Conservation (phyloP, 2,797 vertebrate genomes). For the Hypotaenidia philippensis region DNA sequence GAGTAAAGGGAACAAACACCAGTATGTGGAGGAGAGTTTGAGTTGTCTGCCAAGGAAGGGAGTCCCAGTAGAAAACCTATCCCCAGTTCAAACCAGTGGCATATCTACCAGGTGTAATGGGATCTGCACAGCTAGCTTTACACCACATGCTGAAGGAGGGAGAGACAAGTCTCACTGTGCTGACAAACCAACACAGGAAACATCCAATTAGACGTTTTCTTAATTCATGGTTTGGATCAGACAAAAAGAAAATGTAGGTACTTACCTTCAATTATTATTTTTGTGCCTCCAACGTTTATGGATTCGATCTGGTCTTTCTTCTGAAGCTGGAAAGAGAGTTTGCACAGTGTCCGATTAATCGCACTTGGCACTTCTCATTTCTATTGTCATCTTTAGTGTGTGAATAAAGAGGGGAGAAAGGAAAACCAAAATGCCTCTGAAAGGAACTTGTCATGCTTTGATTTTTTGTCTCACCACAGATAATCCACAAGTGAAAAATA, state of each 20-base stretch:
- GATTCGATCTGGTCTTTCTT: slow-evolving; percentile 90
- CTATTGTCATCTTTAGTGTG: neutral
- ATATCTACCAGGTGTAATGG: neutral
- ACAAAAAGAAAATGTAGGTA: neutral
- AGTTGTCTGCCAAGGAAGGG: neutral
- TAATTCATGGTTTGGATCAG: neutral
- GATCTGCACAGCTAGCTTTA: neutral
- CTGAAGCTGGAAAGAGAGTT: slow-evolving; percentile 83
- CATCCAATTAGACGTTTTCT: neutral
- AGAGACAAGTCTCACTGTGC: neutral
- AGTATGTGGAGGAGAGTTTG: neutral
- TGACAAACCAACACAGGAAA: neutral
- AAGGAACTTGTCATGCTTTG: neutral
- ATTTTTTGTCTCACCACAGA: neutral
- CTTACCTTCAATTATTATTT: slow-evolving; percentile 90
- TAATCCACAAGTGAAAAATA: neutral
- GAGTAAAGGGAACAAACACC: neutral
- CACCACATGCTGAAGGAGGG: neutral
- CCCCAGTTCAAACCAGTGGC: neutral
- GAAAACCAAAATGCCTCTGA: neutral
- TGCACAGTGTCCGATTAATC: slow-evolving; percentile 6
- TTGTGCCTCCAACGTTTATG: slow-evolving; percentile 92
- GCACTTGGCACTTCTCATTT: neutral
- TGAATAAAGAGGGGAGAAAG: neutral
- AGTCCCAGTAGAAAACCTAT: neutral